Evolutionary conservation across 2,888 invertebrate species (phyloP).

Genomic region (Nycteola revayana): DNA sequence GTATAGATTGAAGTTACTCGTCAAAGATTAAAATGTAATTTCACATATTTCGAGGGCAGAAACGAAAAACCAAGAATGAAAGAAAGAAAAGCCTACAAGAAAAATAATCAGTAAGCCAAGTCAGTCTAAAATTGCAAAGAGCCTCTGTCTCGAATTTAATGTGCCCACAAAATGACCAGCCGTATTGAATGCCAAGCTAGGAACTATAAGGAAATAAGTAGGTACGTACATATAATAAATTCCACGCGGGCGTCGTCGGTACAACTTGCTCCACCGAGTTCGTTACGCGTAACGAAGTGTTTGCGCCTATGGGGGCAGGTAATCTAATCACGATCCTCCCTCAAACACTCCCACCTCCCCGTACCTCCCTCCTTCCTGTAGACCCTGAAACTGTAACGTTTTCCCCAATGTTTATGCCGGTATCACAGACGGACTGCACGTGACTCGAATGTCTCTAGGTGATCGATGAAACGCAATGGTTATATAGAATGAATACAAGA

Average conservation of each 20-base stretch:
- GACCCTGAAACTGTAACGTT: conserved; percentile 49
- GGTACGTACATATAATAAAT: conserved; percentile 19
- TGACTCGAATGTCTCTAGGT: conserved; percentile 31
- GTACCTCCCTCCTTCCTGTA: conserved; percentile 12
- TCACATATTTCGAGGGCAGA: no score
- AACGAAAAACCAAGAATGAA: no score
- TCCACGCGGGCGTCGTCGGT: conserved; percentile 19
- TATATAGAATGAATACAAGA: no score
- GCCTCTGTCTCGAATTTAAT: no score
- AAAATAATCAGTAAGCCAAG: no score
- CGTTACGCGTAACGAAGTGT: conserved; percentile 74
- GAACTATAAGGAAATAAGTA: conserved; percentile 11
- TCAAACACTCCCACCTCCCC: conserved; percentile 21
- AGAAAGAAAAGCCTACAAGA: no score
- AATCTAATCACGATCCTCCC: conserved; percentile 59
- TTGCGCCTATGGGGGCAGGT: conserved; percentile 74
- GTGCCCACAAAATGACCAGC: conserved; percentile 1
- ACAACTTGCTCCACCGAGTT: conserved; percentile 37
- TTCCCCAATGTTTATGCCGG: conserved; percentile 68
- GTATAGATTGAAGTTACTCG: no score
- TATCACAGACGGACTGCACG: conserved; percentile 56
- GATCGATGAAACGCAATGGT: conserved; percentile 27
- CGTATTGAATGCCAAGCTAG: conserved; percentile 12
- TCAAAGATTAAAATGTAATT: no score
- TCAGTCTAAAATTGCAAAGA: no score